These are phyloP conservation scores for Forficula auricularia DNA, from an alignment of 1,140 invertebrate genomes.

Conservation along the genomic window DNA sequence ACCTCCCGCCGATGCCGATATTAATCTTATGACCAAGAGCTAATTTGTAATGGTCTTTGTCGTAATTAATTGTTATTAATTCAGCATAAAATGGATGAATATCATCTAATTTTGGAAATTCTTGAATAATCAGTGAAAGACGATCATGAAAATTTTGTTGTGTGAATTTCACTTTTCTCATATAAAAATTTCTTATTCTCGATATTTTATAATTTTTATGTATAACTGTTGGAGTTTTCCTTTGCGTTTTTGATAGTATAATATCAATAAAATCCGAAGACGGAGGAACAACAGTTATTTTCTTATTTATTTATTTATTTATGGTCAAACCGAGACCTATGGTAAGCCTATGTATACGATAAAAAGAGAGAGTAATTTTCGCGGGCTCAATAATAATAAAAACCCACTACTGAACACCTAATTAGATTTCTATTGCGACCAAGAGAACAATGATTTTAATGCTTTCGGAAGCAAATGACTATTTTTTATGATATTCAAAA, in stretches of 20 bases:
- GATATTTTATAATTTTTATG: slow-evolving; percentile 96
- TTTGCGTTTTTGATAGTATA: slow-evolving; percentile 94
- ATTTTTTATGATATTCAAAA: too few relatives aligned
- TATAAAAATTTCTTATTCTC: slow-evolving; percentile 90
- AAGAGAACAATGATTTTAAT: too few relatives aligned
- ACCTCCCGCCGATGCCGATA: too few relatives aligned
- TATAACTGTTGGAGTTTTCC: slow-evolving; percentile 96
- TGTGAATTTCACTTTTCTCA: slow-evolving; percentile 92
- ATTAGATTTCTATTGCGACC: too few relatives aligned
- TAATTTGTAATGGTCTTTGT: slow-evolving; percentile 98
- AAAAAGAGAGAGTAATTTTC: too few relatives aligned
- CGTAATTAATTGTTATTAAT: slow-evolving; percentile 98
- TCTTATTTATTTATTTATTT: too few relatives aligned
- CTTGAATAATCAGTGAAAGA: slow-evolving; percentile 85
- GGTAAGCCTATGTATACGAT: too few relatives aligned
- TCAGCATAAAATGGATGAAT: slow-evolving; percentile 99
- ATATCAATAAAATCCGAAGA: slow-evolving; percentile 94
- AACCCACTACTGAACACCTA: too few relatives aligned
- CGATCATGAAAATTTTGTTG: slow-evolving; percentile 97
- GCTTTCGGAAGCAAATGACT: too few relatives aligned
- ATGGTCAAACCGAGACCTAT: too few relatives aligned
- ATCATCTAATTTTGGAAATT: slow-evolving; percentile 96
- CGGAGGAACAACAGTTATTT: too few relatives aligned
- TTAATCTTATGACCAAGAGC: slow-evolving; percentile 64
- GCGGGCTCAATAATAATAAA: too few relatives aligned